Evolutionary conservation across 2,113 vertebrate species (phyloP), one percentile per base, ranked within the genome.

Genomic region (Cheirogaleus medius): DNA sequence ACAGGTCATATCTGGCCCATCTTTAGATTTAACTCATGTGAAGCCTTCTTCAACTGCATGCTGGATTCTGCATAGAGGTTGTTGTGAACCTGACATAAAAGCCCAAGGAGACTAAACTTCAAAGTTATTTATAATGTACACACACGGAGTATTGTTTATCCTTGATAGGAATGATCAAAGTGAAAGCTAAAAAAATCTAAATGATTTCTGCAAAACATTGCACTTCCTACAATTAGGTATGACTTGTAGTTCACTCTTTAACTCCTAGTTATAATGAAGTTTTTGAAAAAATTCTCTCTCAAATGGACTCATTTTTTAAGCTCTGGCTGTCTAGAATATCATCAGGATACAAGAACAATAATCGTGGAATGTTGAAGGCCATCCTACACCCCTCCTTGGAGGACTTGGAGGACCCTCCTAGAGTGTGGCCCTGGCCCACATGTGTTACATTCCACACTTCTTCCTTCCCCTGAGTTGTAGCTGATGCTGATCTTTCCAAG

Each of bases 51-150:
- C 63, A 23, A 23, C 37, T 56, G 88, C 18, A 4, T 23, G 73
- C 34, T 68, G 73, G 91, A 64, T 97, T 84, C 64, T 76, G 96
- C 76, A 74, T 23, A 60, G 93, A 87, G 56, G 87, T 89, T 85
- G 69, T 74, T 96, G 73, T 83, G 63, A 93, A 85, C 74, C 39
- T 96, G 37, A 96, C 86, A 80, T 93, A 87, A 97, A 97, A 98
- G 80, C 39, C 85, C 77, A 82, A 5, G 63, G 80, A 97, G 80
- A 95, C 58, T 56, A 69, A 93, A 93, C 68, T 69, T 86, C 88
- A 69, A 82, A 95, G 93, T 97, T 97, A 95, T 97, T 97, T 96
- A 95, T 87, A 89, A 66, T 10, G 23, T 34, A 77, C 56, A 86
- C 39, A 68, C 1, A 15, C 37, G 32, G 52, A 94, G 27, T 12